Percentiles rank a stretch among this genome's conserved stretches.
These are phyloP conservation scores for Disparrhopalites patrizii DNA, from an alignment of 2,888 invertebrate species.

Conservation along the genomic window DNA sequence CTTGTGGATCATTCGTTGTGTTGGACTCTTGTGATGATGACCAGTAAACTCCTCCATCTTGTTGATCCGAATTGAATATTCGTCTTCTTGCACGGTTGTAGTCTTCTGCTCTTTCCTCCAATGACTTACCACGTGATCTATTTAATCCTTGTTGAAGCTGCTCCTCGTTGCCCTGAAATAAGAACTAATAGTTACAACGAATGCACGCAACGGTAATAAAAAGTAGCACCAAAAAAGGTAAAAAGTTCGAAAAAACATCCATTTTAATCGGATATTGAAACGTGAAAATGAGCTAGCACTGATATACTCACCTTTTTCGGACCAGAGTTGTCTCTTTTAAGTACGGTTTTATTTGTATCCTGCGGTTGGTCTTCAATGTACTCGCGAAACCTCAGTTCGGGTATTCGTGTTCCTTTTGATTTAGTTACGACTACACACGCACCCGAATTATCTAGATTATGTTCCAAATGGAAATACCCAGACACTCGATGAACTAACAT, in stretches of 20 bases:
- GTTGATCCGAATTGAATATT: constrained; percentile 67
- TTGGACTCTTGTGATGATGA: constrained; percentile 38
- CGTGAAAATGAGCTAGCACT: too few relatives aligned
- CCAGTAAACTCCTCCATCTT: constrained; percentile 20
- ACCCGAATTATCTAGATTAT: constrained; percentile 72
- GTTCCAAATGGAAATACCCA: constrained; percentile 88
- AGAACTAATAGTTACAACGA: too few relatives aligned
- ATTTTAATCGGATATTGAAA: too few relatives aligned
- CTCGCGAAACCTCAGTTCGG: constrained; percentile 68
- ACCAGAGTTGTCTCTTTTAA: constrained; percentile 64
- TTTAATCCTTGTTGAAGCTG: constrained; percentile 20
- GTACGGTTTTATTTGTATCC: constrained; percentile 67
- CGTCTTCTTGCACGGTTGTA: constrained; percentile 79
- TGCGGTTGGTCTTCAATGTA: constrained; percentile 63
- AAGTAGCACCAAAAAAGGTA: too few relatives aligned
- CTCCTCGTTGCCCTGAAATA: constrained; percentile 30
- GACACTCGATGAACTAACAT: constrained; percentile 94
- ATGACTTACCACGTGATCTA: constrained; percentile 60
- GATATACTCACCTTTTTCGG: constrained; percentile 20
- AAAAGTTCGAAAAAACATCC: too few relatives aligned
- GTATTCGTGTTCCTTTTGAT: constrained; percentile 64
- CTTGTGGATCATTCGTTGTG: constrained; percentile 24
- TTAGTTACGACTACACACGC: constrained; percentile 72
- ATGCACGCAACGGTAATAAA: too few relatives aligned
- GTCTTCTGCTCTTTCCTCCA: constrained; percentile 87